These are phyloP conservation scores for Cydia fagiglandana DNA, from an alignment of 1,140 invertebrate species.

Conservation along the genomic window DNA sequence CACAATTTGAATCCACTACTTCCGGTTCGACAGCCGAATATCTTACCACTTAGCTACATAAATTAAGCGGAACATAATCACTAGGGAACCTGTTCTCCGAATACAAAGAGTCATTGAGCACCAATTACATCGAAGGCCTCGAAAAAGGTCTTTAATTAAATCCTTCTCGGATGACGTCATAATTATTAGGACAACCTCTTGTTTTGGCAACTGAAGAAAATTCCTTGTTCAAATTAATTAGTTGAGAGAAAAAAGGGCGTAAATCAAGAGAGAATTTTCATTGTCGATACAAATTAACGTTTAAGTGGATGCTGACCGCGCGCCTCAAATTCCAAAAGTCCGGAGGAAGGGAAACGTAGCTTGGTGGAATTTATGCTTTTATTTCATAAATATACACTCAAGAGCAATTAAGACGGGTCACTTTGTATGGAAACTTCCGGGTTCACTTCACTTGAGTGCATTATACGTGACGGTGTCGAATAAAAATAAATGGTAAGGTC, in stretches of 20 bases:
- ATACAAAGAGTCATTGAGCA: constrained; percentile 77
- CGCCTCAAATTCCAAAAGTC: constrained; percentile 1
- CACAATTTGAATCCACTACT: no score
- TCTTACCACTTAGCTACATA: background rate
- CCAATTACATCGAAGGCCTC: constrained; percentile 74
- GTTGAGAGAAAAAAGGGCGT: constrained; percentile 35
- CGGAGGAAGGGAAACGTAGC: background rate
- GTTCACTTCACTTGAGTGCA: no score
- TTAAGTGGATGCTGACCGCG: constrained; percentile 8
- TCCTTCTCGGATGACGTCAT: constrained; percentile 78
- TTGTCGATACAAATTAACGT: constrained; percentile 29
- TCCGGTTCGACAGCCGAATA: no score
- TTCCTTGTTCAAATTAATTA: constrained; percentile 67
- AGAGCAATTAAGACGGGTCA: no score
- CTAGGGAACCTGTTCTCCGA: constrained; percentile 63
- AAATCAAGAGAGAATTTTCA: constrained; percentile 21
- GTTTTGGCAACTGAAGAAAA: constrained; percentile 73
- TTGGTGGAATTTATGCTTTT: background rate
- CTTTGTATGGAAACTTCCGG: no score
- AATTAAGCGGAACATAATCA: constrained; percentile 58
- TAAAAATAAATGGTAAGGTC: no score
- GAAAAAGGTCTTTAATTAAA: constrained; percentile 77
- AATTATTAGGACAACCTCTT: constrained; percentile 73
- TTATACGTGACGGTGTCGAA: no score
- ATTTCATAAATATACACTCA: background rate